A percentile compares a stretch with the other conserved stretches of the same genome.
Evolutionary conservation across 2,113 vertebrate genomes (phyloP).

Genomic region (Cichladusa arquata): DNA sequence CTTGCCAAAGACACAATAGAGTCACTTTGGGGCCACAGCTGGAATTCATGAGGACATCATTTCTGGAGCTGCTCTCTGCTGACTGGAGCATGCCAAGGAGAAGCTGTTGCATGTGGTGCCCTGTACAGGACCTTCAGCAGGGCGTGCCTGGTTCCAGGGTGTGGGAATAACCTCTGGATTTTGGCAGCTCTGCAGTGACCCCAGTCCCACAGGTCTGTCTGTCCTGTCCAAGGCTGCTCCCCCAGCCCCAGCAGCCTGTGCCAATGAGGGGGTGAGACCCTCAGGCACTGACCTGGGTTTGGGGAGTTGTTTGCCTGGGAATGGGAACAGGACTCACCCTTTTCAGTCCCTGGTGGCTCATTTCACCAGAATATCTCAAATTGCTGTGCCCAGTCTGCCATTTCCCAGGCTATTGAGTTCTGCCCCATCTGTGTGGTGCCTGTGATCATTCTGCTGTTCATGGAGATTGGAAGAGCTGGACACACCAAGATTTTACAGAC

Average conservation of each 20-base stretch:
- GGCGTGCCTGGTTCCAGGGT: not conserved
- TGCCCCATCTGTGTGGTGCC: rapidly evolving
- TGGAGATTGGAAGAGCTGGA: not conserved
- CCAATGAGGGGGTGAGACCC: not conserved
- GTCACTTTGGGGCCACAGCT: not conserved
- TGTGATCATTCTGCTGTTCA: not conserved
- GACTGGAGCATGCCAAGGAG: not conserved
- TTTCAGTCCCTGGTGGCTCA: not conserved
- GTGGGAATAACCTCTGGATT: not conserved
- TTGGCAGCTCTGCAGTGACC: not conserved
- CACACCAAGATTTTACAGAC: not conserved
- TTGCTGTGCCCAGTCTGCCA: not conserved
- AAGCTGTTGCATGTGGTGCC: not conserved
- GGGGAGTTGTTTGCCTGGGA: not conserved
- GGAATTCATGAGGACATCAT: not conserved
- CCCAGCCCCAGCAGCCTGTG: not conserved
- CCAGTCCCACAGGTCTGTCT: not conserved
- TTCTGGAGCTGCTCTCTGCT: not conserved
- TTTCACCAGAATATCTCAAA: not conserved
- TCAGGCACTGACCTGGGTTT: not conserved
- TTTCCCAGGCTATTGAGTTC: not conserved
- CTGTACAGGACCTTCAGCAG: not conserved
- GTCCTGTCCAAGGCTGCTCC: not conserved
- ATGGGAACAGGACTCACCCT: not conserved
- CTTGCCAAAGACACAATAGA: not conserved